A percentile compares a stretch with the other conserved stretches of the same genome.
Conservation (phyloP, 2,113 vertebrate genomes). For the Hassar affinis region DNA sequence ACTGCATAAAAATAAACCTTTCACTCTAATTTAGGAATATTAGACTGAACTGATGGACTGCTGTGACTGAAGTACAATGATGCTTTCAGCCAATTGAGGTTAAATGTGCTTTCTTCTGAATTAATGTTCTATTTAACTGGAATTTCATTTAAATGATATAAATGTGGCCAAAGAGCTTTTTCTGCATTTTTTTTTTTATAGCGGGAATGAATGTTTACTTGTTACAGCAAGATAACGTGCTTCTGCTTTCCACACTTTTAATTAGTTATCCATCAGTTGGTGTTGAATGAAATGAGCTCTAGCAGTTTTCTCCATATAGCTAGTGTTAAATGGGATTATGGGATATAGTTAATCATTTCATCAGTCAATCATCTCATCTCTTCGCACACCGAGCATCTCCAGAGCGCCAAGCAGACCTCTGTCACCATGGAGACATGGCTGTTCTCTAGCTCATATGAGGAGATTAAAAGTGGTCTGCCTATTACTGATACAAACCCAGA, state of each 20-base stretch:
- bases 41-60: conserved; percentile 1
- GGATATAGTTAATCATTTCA: conserved; percentile 36
- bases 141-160: background rate
- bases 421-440: conserved; percentile 55
- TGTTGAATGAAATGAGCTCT: conserved; percentile 22
- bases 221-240: background rate
- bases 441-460: conserved; percentile 36
- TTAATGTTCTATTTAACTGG: conserved; percentile 12
- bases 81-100: conserved; percentile 16
- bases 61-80: background rate
- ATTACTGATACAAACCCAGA: conserved; percentile 42
- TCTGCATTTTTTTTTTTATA: background rate
- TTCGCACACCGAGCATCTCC: conserved; percentile 34
- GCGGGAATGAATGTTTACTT: background rate
- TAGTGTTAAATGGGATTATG: conserved; percentile 36
- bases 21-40: conserved; percentile 25
- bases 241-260: conserved; percentile 10
- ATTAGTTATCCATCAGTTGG: background rate
- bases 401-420: conserved; percentile 35
- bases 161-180: background rate
- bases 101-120: conserved; percentile 27
- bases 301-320: background rate
- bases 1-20: conserved; percentile 13
- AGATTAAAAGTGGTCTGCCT: conserved; percentile 46
- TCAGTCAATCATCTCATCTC: conserved; percentile 37